Percentiles rank a stretch among this genome's conserved stretches.
Evolutionary conservation across 1,140 invertebrate genomes (phyloP).

Genomic region (Zaprionus vittiger): DNA sequence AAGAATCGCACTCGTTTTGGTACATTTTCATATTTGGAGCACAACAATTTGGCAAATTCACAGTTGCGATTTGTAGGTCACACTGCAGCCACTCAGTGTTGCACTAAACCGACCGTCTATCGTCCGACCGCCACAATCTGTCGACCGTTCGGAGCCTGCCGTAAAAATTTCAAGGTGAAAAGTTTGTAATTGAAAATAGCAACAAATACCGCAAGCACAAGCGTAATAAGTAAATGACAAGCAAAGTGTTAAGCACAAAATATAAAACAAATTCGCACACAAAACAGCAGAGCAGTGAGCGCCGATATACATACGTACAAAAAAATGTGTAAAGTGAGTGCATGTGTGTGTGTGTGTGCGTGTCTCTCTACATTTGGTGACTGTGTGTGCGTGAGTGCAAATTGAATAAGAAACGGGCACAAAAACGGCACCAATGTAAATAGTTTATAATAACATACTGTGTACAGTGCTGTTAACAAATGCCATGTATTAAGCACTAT

Average conservation of each 20-base stretch:
- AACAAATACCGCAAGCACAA: conserved; percentile 52
- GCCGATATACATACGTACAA: conserved; percentile 59
- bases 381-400: conserved; percentile 68
- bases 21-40: not conserved
- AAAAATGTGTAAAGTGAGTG: conserved; percentile 73
- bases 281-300: conserved; percentile 50
- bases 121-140: conserved; percentile 51
- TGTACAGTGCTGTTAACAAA: conserved; percentile 44
- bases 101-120: conserved; percentile 38
- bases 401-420: conserved; percentile 78
- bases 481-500: conserved; percentile 38
- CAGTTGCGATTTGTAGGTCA: conserved; percentile 25
- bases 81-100: conserved; percentile 40
- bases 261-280: conserved; percentile 27
- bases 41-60: not conserved
- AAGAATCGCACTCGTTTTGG: not conserved
- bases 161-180: conserved; percentile 77
- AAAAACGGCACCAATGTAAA: conserved; percentile 71
- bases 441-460: conserved; percentile 55
- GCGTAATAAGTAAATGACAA: conserved; percentile 48
- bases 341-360: conserved; percentile 64
- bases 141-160: conserved; percentile 54
- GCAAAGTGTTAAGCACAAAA: conserved; percentile 18
- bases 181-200: conserved; percentile 74
- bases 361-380: conserved; percentile 44